phyloP scores from a whole-genome alignment of 35 echinoderm and acorn worm genomes.

The Ophioderma brevispina region DNA sequence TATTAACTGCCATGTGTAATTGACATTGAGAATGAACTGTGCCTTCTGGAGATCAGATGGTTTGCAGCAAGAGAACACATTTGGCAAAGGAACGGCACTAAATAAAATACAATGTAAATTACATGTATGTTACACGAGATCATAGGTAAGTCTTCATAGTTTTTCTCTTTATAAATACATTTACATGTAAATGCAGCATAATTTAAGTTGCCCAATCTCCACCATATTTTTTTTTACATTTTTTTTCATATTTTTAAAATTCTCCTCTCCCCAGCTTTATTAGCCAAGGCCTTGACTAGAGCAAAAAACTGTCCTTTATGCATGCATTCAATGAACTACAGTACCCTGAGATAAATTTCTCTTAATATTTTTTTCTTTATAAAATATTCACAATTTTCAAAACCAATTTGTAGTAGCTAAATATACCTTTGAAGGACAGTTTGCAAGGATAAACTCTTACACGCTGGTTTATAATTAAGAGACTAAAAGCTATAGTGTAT shows the following conservation, averaged over 20 bases:
- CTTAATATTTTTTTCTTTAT: constrained; percentile 4
- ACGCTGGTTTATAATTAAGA: neutral
- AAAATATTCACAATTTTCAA: constrained; percentile 12
- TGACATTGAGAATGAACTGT: neutral
- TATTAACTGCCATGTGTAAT: neutral
- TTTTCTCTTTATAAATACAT: neutral
- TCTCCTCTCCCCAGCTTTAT: neutral
- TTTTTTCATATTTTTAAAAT: neutral
- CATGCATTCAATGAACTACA: neutral
- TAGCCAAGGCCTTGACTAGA: constrained; percentile 4
- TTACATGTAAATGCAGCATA: constrained; percentile 9
- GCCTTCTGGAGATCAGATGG: neutral
- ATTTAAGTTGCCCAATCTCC: neutral
- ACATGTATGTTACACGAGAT: neutral
- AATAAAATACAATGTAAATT: constrained; percentile 11
- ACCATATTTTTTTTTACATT: neutral
- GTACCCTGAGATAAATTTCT: neutral
- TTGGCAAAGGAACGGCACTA: neutral
- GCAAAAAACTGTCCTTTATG: constrained; percentile 1
- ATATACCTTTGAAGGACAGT: constrained; percentile 5
- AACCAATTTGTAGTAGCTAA: constrained; percentile 6
- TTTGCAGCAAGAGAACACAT: neutral
- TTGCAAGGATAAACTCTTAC: neutral
- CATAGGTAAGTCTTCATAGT: neutral
- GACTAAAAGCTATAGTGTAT: neutral